Evolutionary conservation across 1,140 invertebrate species (phyloP), one percentile per base, ranked within the genome.

Genomic region (Meteorus sp.): DNA sequence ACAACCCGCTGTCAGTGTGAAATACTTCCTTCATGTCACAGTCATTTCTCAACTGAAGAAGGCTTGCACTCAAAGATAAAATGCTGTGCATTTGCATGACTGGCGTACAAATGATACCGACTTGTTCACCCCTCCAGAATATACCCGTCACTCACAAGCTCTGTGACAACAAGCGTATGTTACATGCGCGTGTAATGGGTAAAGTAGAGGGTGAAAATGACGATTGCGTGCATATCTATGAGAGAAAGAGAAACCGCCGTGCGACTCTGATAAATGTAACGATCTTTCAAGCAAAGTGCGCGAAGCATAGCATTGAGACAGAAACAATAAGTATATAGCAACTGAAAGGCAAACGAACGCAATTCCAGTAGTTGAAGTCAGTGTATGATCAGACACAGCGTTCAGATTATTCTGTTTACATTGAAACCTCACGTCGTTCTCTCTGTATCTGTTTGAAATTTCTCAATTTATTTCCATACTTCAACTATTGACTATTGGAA

Each of bases 41-140:
- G n/a, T n/a, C n/a, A n/a, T n/a, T n/a, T n/a, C n/a, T n/a, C n/a
- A 31, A 11, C 6, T 8, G 29, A 37, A 3, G 22, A 44, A 53
- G 48, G 17, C 33, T 59, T 51, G 25, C 9, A 17, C n/a, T n/a
- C n/a, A n/a, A 45, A 57, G 60, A 61, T 61, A 61, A 61, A 61
- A 57, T 31, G 54, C n/a, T n/a, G 37, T 15, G 35, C 54, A 61
- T 61, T 61, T 57, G 39, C 60, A 61, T 61, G 54, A 61, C 54
- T 57, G 5, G 15, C 39, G 37, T 61, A 61, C 59, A 56, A 61
- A 61, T 61, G 48, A 51, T 54, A 39, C 29, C 50, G 39, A 37
- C 22, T n/a, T 39, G n/a, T n/a, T n/a, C n/a, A n/a, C n/a, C n/a
- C n/a, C n/a, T n/a, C n/a, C n/a, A n/a, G 51, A 55, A 48, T 56